phyloP scores from a whole-genome alignment of 2,888 invertebrate species.

The Clistopyga incitator region DNA sequence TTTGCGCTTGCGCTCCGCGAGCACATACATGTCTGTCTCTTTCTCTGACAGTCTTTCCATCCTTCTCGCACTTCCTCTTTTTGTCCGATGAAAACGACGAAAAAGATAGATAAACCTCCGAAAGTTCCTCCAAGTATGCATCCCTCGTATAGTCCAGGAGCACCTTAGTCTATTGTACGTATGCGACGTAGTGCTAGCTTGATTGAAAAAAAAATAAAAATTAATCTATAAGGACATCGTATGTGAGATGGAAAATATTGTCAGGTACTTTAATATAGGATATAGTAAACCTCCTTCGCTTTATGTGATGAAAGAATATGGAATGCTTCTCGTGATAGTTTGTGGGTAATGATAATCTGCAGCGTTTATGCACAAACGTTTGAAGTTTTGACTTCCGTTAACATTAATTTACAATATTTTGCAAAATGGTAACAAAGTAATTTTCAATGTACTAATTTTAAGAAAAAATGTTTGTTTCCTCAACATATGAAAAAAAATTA shows the following conservation, averaged over 20 bases:
- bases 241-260: neutral
- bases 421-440: too few species aligned
- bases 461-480: too few species aligned
- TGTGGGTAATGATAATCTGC: too few species aligned
- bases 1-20: slow-evolving; percentile 52
- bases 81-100: slow-evolving; percentile 35
- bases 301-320: too few species aligned
- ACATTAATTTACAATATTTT: too few species aligned
- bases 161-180: neutral
- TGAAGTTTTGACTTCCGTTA: too few species aligned
- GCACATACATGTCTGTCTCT: neutral
- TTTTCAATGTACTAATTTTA: too few species aligned
- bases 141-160: neutral
- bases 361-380: too few species aligned
- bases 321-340: too few species aligned
- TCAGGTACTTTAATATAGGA: neutral
- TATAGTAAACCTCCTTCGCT: too few species aligned
- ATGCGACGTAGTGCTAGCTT: slow-evolving; percentile 11
- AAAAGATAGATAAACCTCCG: slow-evolving; percentile 25
- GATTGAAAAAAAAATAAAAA: slow-evolving; percentile 16
- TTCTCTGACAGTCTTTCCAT: slow-evolving; percentile 13
- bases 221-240: slow-evolving; percentile 22
- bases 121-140: slow-evolving; percentile 12
- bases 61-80: slow-evolving; percentile 36
- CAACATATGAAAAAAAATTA: too few species aligned